phyloP scores from a whole-genome alignment of 2,797 vertebrate genomes.

The Borostomias antarcticus region DNA sequence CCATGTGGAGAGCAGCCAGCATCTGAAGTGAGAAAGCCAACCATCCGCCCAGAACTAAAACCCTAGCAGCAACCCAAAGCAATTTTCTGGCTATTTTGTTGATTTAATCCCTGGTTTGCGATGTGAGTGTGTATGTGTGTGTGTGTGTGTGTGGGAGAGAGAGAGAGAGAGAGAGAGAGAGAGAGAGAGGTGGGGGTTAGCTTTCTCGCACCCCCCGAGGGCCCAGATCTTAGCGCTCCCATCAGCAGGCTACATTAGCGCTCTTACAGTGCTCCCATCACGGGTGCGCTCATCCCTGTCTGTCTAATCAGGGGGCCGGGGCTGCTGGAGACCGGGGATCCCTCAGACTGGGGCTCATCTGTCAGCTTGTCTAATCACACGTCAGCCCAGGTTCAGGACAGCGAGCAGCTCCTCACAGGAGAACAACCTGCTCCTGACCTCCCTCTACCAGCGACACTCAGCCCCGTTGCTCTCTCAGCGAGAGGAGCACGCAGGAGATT shows the following conservation, averaged over 20 bases:
- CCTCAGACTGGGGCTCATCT: constrained; percentile 58
- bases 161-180: constrained; percentile 18
- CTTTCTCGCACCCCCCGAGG: constrained; percentile 42
- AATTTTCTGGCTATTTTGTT: constrained; percentile 80
- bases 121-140: constrained; percentile 48
- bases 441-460: constrained; percentile 40
- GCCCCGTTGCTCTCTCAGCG: constrained; percentile 13
- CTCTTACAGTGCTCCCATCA: constrained; percentile 57
- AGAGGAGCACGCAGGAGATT: constrained; percentile 20
- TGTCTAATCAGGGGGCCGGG: constrained; percentile 56
- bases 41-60: constrained; percentile 77
- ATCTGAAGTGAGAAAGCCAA: constrained; percentile 72
- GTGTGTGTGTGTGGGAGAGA: constrained; percentile 16
- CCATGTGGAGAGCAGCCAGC: constrained; percentile 73
- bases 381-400: constrained; percentile 46
- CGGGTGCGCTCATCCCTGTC: constrained; percentile 59
- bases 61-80: constrained; percentile 72
- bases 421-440: constrained; percentile 61
- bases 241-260: constrained; percentile 57
- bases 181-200: constrained; percentile 18
- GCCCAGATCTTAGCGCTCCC: constrained; percentile 50
- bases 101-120: constrained; percentile 76
- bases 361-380: constrained; percentile 67
- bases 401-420: constrained; percentile 39
- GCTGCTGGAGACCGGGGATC: constrained; percentile 49